A percentile compares a stretch with the other conserved stretches of the same genome.
Evolutionary conservation across 2,888 invertebrate genomes (phyloP).

Genomic region (Chrysopilus asiliformis): DNA sequence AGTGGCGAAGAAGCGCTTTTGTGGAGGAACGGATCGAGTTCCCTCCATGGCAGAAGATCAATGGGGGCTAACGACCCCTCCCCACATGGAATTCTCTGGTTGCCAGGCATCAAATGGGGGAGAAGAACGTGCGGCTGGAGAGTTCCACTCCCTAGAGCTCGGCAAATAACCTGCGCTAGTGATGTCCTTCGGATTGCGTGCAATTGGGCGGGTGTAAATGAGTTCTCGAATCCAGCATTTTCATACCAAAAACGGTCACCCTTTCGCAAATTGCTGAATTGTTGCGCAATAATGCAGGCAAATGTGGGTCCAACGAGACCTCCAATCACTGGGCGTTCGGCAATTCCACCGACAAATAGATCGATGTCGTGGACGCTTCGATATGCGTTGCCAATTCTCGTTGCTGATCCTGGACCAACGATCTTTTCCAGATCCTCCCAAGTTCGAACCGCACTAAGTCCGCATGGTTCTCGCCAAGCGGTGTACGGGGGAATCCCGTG

Average conservation of each 20-base stretch:
- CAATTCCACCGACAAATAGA: slow-evolving; percentile 68
- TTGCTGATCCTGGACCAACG: slow-evolving; percentile 49
- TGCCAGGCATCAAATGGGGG: slow-evolving; percentile 28
- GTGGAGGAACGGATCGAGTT: slow-evolving; percentile 29
- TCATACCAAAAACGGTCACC: slow-evolving; percentile 79
- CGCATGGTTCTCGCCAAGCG: slow-evolving; percentile 67
- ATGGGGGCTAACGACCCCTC: slow-evolving; percentile 24
- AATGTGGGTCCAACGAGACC: slow-evolving; percentile 78
- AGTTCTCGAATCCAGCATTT: slow-evolving; percentile 57
- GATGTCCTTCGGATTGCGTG: slow-evolving; percentile 57
- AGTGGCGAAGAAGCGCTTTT: slow-evolving; percentile 11
- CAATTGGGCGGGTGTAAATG: slow-evolving; percentile 63
- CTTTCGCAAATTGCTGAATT: slow-evolving; percentile 62
- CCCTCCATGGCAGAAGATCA: slow-evolving; percentile 32
- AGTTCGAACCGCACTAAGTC: slow-evolving; percentile 46
- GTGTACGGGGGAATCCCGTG: slow-evolving; percentile 75
- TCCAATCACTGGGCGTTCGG: slow-evolving; percentile 65
- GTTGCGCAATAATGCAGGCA: slow-evolving; percentile 77
- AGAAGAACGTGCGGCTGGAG: slow-evolving; percentile 35
- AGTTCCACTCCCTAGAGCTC: slow-evolving; percentile 32
- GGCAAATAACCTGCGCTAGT: slow-evolving; percentile 50
- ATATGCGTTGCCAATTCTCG: slow-evolving; percentile 47
- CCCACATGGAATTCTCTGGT: slow-evolving; percentile 30
- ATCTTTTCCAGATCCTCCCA: slow-evolving; percentile 60
- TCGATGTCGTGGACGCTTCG: slow-evolving; percentile 70